These are phyloP conservation scores for Apistogramma diplotaenia DNA, from an alignment of 2,113 vertebrate species.

Conservation along the genomic window DNA sequence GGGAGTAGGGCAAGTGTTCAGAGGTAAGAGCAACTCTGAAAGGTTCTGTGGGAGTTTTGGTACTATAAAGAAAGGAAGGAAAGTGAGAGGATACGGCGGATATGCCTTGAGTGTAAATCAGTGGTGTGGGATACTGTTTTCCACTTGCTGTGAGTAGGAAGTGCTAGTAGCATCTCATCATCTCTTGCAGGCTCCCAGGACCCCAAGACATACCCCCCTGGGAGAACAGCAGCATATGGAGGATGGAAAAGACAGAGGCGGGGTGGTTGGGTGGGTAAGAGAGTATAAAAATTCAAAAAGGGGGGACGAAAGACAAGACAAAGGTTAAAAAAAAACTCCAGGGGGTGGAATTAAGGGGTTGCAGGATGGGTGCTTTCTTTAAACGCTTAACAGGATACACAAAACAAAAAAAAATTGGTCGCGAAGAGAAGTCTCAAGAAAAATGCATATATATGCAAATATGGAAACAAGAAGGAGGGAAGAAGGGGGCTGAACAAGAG, in stretches of 20 bases:
- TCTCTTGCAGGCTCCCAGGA: neutral
- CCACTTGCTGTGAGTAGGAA: constrained; percentile 3
- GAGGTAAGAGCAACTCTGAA: constrained; percentile 18
- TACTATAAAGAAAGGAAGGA: constrained; percentile 8
- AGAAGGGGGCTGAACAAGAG: neutral
- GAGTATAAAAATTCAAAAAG: neutral
- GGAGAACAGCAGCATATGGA: constrained; percentile 26
- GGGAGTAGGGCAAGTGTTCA: neutral
- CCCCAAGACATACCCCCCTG: neutral
- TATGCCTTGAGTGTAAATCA: constrained; percentile 27
- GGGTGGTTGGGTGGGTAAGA: neutral
- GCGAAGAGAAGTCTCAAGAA: neutral
- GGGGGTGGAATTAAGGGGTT: neutral
- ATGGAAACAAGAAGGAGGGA: neutral
- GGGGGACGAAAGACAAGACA: neutral
- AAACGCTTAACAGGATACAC: constrained; percentile 4
- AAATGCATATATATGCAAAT: constrained; percentile 34
- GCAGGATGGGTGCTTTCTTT: neutral
- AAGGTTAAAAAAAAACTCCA: neutral
- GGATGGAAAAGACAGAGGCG: neutral
- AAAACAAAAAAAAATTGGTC: neutral
- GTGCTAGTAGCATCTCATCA: constrained; percentile 19
- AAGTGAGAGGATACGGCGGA: neutral
- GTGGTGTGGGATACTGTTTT: constrained; percentile 2
- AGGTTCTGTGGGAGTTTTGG: constrained; percentile 30